Evolutionary conservation across 2,888 invertebrate species (phyloP).

Genomic region (Helicoverpa assulta): DNA sequence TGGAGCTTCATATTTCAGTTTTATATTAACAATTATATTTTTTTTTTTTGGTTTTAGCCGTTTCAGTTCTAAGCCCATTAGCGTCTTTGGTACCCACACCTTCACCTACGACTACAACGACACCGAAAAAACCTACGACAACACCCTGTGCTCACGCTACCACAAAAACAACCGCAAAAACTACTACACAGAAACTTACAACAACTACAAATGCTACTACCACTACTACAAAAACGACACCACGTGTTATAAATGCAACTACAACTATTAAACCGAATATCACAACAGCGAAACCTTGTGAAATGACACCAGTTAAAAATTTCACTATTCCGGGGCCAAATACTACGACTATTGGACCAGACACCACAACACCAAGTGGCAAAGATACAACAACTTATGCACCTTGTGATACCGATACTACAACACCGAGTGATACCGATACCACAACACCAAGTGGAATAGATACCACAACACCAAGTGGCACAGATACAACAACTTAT

Average conservation of each 20-base stretch:
- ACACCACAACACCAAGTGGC: too few species aligned
- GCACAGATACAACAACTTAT: too few species aligned
- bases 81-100: neutral
- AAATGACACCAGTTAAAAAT: neutral
- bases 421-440: too few species aligned
- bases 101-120: neutral
- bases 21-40: too few species aligned
- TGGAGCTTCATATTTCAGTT: too few species aligned
- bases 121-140: neutral
- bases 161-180: neutral
- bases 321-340: neutral
- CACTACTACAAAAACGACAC: neutral
- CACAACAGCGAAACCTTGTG: neutral
- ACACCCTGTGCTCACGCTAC: neutral
- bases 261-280: neutral
- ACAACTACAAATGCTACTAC: neutral
- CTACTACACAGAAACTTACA: neutral
- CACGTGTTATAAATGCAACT: neutral
- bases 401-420: too few species aligned
- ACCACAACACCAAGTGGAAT: too few species aligned
- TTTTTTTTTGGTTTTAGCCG: neutral
- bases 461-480: too few species aligned
- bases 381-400: too few species aligned
- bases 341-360: neutral
- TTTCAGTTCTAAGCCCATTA: neutral